Base-by-base conservation (phyloP, 2,797 vertebrate species). In the Sebastes goodei region DNA sequence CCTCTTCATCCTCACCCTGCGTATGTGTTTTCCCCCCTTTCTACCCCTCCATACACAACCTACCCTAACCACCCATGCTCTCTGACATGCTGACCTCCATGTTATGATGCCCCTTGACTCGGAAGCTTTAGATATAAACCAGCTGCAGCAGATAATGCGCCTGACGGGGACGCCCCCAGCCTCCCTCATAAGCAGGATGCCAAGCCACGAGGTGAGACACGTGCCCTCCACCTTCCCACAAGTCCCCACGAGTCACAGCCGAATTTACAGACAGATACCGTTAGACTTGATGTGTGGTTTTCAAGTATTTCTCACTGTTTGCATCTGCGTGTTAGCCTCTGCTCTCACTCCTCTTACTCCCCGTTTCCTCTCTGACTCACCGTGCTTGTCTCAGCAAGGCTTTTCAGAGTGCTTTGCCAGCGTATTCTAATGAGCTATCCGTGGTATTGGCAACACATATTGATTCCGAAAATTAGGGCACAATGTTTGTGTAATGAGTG, bases 81-180 rank as follows among this genome's bases (percentile, higher is more conserved):
- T 85, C 33, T 87, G 76, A 84, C 69, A 32, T 82, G 79, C 70
- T 88, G 77, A 86, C 77, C 62, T 78, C 69, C 55, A 71, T 88
- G 94, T 94, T 96, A 94, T 94, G 95, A 96, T 93, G 68, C 95
- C 96, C 98, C 97, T 99, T 99, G 97, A 99, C 97, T 89, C 82
- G 88, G 95, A 97, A 94, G 92, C 80, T 90, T 86, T 96, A 99
- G 98, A 99, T 97, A 99, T 99, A 97, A 99, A 99, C 97, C 98
- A 99, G 96, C 98, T 99, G 95, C 98, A 99, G 96, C 98, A 99
- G 97, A 99, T 99, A 94, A 99, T 99, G 98, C 97, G 98, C 81
- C 97, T 99, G 96, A 99, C 98, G 86, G 98, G 98, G 93, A 99
- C 98, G 57, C 98, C 98, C 93, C 98, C 98, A 84, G 96, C 97